Percentiles rank a stretch among this genome's conserved stretches.
phyloP scores from a whole-genome alignment of 2,888 invertebrate species.

The Axea sp. region DNA sequence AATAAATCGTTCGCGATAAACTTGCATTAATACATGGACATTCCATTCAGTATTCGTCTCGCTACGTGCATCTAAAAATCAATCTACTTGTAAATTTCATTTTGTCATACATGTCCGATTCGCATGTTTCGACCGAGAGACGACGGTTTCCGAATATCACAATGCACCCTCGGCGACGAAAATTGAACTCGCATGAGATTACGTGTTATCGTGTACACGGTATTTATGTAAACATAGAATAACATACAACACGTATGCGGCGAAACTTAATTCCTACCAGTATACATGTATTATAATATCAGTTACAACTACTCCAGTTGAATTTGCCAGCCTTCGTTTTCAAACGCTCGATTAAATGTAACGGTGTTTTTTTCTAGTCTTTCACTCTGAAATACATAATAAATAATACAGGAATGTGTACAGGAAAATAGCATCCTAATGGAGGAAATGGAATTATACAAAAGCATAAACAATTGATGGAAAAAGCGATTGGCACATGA shows the following conservation, averaged over 20 bases:
- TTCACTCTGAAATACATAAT: conserved; percentile 68
- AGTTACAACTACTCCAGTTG: conserved; percentile 48
- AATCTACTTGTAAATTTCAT: conserved; percentile 6
- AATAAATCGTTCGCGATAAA: conserved; percentile 21
- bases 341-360: conserved; percentile 18
- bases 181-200: not conserved
- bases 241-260: no score
- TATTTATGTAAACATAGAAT: conserved; percentile 24
- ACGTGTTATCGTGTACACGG: no score
- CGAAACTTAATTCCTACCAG: no score
- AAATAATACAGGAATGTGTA: conserved; percentile 75
- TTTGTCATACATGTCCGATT: no score
- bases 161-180: no score
- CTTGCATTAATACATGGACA: conserved; percentile 44
- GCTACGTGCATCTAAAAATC: conserved; percentile 34
- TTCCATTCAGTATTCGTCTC: conserved; percentile 34
- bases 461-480: conserved; percentile 11
- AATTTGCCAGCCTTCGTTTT: conserved; percentile 53
- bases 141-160: no score
- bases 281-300: no score
- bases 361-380: conserved; percentile 68
- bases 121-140: no score
- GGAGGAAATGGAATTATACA: conserved; percentile 8
- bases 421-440: no score
- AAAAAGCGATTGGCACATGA: conserved; percentile 55